Evolutionary conservation across 1,140 invertebrate genomes (phyloP).

Genomic region (Euwallacea similis): DNA sequence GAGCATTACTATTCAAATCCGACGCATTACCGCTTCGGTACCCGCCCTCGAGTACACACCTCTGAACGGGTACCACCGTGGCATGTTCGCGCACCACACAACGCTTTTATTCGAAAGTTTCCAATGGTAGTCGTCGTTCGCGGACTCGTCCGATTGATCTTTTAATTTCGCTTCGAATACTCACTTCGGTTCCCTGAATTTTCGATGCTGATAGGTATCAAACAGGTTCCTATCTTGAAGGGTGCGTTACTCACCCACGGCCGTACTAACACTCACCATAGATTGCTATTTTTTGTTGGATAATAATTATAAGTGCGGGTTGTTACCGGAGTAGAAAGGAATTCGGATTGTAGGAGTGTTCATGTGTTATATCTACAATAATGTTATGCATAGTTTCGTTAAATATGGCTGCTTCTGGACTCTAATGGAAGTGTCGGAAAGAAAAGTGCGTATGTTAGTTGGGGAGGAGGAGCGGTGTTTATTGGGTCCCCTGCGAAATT

Average conservation of each 20-base stretch:
- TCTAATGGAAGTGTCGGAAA: no score
- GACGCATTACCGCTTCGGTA: conserved; percentile 15
- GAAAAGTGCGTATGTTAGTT: no score
- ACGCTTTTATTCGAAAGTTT: conserved; percentile 33
- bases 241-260: no score
- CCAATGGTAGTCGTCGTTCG: conserved; percentile 24
- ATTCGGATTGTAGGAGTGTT: conserved; percentile 30
- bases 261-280: no score
- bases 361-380: not conserved
- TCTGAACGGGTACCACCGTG: conserved; percentile 26
- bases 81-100: conserved; percentile 27
- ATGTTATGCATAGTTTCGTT: not conserved
- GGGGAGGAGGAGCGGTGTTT: no score
- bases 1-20: conserved; percentile 13
- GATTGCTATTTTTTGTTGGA: no score
- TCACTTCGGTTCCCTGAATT: conserved; percentile 16
- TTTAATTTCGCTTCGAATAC: conserved; percentile 13
- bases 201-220: no score
- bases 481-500: no score
- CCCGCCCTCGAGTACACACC: conserved; percentile 2
- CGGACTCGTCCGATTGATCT: conserved; percentile 18
- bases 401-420: no score
- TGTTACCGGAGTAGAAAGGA: conserved; percentile 26
- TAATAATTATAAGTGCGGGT: no score
- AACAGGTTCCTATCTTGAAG: no score